Percentiles rank a stretch among this genome's conserved stretches.
These are phyloP conservation scores for Dasysyrphus tricinctus DNA, from an alignment of 2,888 invertebrate species.

Conservation along the genomic window DNA sequence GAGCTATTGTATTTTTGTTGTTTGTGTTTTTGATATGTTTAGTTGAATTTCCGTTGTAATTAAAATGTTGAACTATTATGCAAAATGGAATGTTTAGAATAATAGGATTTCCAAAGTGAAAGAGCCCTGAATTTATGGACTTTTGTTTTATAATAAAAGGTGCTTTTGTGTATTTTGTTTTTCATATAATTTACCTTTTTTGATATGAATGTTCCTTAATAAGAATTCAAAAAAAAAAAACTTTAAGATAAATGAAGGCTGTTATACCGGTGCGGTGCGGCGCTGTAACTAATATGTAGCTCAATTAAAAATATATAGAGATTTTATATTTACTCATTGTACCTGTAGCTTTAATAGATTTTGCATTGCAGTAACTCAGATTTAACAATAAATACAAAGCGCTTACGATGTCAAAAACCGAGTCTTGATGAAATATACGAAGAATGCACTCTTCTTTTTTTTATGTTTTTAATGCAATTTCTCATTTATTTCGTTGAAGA, in stretches of 20 bases:
- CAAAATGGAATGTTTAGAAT: slow-evolving; percentile 43
- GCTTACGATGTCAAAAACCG: too few species aligned
- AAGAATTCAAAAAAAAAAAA: background rate
- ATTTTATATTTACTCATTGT: background rate
- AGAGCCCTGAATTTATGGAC: slow-evolving; percentile 31
- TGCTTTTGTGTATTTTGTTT: slow-evolving; percentile 20
- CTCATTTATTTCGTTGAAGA: too few species aligned
- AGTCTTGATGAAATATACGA: too few species aligned
- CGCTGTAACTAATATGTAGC: background rate
- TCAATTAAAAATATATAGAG: background rate
- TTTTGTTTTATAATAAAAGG: slow-evolving; percentile 19
- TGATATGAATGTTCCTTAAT: slow-evolving; percentile 8
- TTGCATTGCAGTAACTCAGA: background rate
- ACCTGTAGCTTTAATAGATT: background rate
- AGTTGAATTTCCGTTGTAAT: slow-evolving; percentile 64
- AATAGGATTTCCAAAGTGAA: slow-evolving; percentile 38
- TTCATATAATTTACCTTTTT: background rate
- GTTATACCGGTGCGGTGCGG: too few species aligned
- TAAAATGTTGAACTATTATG: slow-evolving; percentile 69
- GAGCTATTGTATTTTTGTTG: slow-evolving; percentile 39
- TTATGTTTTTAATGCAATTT: too few species aligned
- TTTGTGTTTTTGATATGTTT: slow-evolving; percentile 50
- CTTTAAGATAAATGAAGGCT: background rate
- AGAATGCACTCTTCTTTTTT: too few species aligned
- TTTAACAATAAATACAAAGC: background rate